Evolutionary conservation across 2,888 invertebrate species (phyloP), one percentile per base, ranked within the genome.

Genomic region (Synergus gifuensis): DNA sequence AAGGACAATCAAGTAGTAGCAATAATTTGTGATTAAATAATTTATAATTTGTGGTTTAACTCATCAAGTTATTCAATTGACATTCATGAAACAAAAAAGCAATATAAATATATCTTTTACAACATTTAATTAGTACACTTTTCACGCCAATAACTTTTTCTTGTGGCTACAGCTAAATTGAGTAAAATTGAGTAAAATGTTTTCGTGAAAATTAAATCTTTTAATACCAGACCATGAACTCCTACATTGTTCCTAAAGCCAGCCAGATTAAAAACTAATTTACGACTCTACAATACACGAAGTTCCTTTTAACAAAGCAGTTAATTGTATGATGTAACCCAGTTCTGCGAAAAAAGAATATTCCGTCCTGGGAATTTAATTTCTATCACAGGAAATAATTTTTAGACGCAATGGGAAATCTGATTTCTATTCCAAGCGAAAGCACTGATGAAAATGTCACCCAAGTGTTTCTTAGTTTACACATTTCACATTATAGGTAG

Each of bases 221-320:
- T 54, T 54, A 73, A 73, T 54, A 73, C 73, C 73, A 73, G 36
- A 49, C 54, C 54, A 73, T 54, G 54, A 73, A 73, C 54, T 54
- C 54, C 49, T 54, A 54, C 36, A 73, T 73, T 40, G 73, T 73
- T 54, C 73, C 54, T 73, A 73, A 73, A 73, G 73, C 73, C 49
- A 54, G 73, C 28, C 36, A 73, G 73, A 73, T 73, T 54, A 73
- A 73, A 73, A 73, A 73, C 36, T 73, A 73, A 73, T 73, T 73
- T 73, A 73, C 54, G 73, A 54, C 5, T 36, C 40, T 40, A 73
- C 54, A 73, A 73, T 22, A 73, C 28, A 73, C 11, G 36, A 73
- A 73, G 49, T 54, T 49, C 36, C 36, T 67, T 73, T 73, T 36
- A 16, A 18, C 11, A 36, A 49, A 54, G 36, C 9, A 36, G n/a